Percentiles rank a stretch among this genome's conserved stretches.
These are phyloP conservation scores for Ptilonorhynchus violaceus DNA, from an alignment of 2,113 vertebrate species.

Conservation along the genomic window DNA sequence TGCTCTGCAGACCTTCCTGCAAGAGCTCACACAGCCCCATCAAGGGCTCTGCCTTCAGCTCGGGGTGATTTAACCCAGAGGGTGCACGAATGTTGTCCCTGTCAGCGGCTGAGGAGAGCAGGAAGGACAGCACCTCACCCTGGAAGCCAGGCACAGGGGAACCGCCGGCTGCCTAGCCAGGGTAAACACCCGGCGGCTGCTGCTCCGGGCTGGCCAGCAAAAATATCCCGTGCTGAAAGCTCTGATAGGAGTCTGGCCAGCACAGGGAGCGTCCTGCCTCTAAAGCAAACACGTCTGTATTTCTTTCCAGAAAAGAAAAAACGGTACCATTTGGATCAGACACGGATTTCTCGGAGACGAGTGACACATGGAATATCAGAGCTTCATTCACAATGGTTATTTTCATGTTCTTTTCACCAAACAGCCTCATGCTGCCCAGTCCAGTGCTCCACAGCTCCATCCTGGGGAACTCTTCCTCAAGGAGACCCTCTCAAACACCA, in stretches of 20 bases:
- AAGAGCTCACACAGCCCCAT: background rate
- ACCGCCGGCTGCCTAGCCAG: background rate
- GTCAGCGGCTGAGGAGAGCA: background rate
- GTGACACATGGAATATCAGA: background rate
- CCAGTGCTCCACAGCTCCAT: background rate
- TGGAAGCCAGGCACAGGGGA: background rate
- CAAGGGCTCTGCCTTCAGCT: background rate
- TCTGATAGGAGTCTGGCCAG: background rate
- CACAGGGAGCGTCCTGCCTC: background rate
- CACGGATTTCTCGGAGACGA: background rate
- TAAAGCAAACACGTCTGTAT: background rate
- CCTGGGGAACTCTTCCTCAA: background rate
- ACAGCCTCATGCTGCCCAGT: background rate
- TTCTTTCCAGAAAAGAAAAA: constrained; percentile 7
- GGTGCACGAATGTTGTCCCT: background rate
- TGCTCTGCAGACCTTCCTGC: background rate
- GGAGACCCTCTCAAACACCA: background rate
- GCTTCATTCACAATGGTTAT: background rate
- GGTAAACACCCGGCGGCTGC: background rate
- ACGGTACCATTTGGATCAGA: background rate
- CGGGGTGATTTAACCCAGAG: background rate
- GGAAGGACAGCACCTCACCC: background rate
- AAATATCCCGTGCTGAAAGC: constrained; percentile 38
- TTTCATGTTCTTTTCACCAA: background rate
- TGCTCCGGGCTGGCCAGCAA: background rate